Evolutionary conservation across 2,888 invertebrate genomes (phyloP), one percentile per base, ranked within the genome.

Genomic region (Entomobrya proxima): DNA sequence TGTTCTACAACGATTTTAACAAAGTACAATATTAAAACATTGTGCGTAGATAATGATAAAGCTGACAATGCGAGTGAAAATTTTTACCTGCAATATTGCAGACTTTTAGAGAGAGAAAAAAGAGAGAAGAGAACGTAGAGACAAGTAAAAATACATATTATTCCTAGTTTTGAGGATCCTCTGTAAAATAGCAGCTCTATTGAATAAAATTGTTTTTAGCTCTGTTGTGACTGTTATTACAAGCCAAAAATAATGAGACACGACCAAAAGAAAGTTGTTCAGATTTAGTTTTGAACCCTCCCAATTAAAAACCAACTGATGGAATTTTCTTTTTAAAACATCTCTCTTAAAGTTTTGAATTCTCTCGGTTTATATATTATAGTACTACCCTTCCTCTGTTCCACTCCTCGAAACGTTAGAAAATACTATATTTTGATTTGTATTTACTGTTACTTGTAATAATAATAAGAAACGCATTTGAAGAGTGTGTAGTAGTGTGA

Each of bases 1-100:
- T 47, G 47, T 15, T 15, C 47, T n/a, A n/a, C n/a, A n/a, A 52
- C n/a, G 32, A 24, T 52, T 47, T 74, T 67, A 21, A 1, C 32
- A 52, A 67, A 35, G 35, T 21, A 75, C 35, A 15, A 55, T 55
- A 67, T 52, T 21, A 77, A 75, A 50, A 76, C 32, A 35, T 13
- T 75, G 15, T n/a, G n/a, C n/a, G n/a, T n/a, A n/a, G n/a, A 32
- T 24, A 44, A 74, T 40, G 27, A 47, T 75, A 61, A 40, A 77
- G 58, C 77, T 77, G 58, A 77, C 77, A 72, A 15, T 44, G 21
- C 44, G 40, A 69, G 21, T 24, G 44, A 69, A 21, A 67, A 4
- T 55, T 13, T 15, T 44, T 5, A 44, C 2, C 2, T 5, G n/a
- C n/a, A 15, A 15, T 2, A 24, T 55, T 55, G 24, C 4, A 55